These are phyloP conservation scores for Physeter macrocephalus DNA, from an alignment of 2,113 vertebrate genomes.

Conservation along the genomic window DNA sequence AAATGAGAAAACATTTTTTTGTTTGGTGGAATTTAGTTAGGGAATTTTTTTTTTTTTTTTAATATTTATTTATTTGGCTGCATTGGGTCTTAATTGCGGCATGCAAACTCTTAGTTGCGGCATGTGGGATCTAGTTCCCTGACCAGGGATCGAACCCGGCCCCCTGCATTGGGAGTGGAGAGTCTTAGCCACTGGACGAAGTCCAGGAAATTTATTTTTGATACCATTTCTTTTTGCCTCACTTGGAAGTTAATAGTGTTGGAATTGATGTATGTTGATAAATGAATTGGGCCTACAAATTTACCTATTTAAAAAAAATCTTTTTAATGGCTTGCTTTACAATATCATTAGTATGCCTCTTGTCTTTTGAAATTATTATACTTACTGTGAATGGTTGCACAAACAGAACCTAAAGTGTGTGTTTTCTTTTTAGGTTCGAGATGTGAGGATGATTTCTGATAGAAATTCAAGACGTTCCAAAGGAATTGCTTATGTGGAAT, in stretches of 20 bases:
- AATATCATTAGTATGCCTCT: neutral
- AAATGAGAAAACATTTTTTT: neutral
- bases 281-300: neutral
- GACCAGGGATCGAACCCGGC: no score
- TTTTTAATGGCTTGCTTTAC: neutral
- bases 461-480: conserved; percentile 97
- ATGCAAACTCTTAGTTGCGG: no score
- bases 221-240: neutral
- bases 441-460: conserved; percentile 98
- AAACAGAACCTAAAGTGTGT: neutral
- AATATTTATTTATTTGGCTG: no score
- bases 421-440: conserved; percentile 86
- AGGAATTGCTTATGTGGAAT: conserved; percentile 98
- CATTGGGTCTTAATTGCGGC: no score
- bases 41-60: neutral
- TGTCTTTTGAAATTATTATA: neutral
- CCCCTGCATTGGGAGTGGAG: no score
- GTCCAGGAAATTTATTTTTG: neutral
- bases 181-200: no score
- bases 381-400: neutral
- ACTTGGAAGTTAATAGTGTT: neutral
- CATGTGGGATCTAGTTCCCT: no score
- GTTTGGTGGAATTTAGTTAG: neutral
- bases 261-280: neutral
- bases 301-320: neutral